Conservation (phyloP, 1,140 invertebrate genomes). For the Carcinoscorpius rotundicauda region DNA sequence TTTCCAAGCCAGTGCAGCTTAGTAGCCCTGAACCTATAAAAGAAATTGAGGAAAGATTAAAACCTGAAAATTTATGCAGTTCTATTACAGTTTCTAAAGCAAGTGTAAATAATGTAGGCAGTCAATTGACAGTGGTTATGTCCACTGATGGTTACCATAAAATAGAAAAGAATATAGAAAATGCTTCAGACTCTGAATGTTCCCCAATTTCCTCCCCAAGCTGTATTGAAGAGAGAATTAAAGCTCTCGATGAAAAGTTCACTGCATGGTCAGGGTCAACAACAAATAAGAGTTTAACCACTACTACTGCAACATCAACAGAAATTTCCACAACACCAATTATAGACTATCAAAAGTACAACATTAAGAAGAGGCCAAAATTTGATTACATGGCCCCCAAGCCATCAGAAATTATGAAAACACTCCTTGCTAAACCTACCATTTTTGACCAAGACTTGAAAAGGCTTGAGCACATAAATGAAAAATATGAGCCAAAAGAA, state of each 20-base stretch:
- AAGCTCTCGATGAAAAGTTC: conserved; percentile 79
- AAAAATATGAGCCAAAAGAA: conserved; percentile 66
- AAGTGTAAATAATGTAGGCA: background rate
- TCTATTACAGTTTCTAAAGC: background rate
- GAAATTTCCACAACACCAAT: conserved; percentile 15
- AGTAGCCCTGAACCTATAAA: background rate
- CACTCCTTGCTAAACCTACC: conserved; percentile 75
- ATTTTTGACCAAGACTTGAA: conserved; percentile 94
- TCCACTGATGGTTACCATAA: background rate
- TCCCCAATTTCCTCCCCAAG: conserved; percentile 30
- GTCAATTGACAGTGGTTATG: background rate
- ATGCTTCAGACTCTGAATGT: conserved; percentile 32
- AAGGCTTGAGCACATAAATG: conserved; percentile 70
- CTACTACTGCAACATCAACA: conserved; percentile 17
- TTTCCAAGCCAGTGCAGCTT: background rate
- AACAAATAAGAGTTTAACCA: conserved; percentile 9
- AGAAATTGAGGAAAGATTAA: background rate
- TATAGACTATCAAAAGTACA: conserved; percentile 40
- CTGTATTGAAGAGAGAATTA: conserved; percentile 70
- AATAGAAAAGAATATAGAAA: conserved; percentile 7
- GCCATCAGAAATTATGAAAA: conserved; percentile 87
- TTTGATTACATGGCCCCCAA: conserved; percentile 32
- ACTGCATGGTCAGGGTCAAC: conserved; percentile 59
- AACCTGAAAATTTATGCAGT: background rate
- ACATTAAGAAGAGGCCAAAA: conserved; percentile 34